Conservation (phyloP, 2,797 vertebrate genomes). For the Macroramphosus scolopax region DNA sequence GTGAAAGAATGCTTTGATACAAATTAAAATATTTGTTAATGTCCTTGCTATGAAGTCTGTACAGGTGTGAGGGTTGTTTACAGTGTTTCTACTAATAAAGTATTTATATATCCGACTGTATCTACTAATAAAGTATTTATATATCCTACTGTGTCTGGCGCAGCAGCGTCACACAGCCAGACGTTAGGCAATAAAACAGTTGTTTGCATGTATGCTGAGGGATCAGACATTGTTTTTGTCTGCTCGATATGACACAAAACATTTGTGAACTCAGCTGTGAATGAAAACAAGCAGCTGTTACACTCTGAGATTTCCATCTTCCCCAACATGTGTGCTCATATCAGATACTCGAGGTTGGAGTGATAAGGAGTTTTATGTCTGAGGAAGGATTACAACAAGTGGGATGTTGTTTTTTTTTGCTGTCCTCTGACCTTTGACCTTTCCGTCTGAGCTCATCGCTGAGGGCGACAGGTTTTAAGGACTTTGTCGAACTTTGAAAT, state of each 20-base stretch:
- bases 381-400: slow-evolving; percentile 7
- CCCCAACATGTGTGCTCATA: slow-evolving; percentile 31
- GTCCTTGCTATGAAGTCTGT: too few relatives aligned
- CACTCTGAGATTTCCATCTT: slow-evolving; percentile 39
- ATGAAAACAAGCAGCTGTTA: slow-evolving; percentile 51
- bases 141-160: too few relatives aligned
- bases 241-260: slow-evolving; percentile 55
- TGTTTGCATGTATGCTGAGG: slow-evolving; percentile 41
- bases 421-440: slow-evolving; percentile 10
- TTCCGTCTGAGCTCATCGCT: too few relatives aligned
- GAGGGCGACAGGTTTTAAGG: too few relatives aligned
- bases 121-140: not conserved
- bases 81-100: too few relatives aligned
- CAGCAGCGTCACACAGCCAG: not conserved
- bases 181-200: slow-evolving; percentile 1
- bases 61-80: too few relatives aligned
- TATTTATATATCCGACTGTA: slow-evolving; percentile 3
- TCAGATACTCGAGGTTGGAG: slow-evolving; percentile 5
- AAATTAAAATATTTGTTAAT: too few relatives aligned
- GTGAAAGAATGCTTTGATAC: too few relatives aligned
- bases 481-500: not conserved
- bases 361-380: slow-evolving; percentile 18
- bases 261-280: slow-evolving; percentile 44
- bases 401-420: slow-evolving; percentile 5
- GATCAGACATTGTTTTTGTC: slow-evolving; percentile 62